Base-by-base conservation (phyloP, 2,888 invertebrate species). In the Bimastos eiseni region DNA sequence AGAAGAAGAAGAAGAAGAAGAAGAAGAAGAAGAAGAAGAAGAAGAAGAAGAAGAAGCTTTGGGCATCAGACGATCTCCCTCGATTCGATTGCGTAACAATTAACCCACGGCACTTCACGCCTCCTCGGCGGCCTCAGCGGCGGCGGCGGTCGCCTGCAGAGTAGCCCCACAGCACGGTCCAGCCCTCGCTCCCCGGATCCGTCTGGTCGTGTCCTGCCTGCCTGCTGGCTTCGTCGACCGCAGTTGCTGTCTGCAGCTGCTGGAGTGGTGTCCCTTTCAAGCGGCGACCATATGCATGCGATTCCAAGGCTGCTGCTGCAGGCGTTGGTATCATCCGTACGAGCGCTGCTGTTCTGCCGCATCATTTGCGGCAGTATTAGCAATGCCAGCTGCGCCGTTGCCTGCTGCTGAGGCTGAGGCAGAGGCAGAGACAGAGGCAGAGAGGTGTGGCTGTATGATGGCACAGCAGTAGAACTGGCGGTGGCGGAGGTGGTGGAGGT, bases 81-180 rank as follows among this genome's bases (percentile, higher is more conserved):
- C 70, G 70, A 70, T 70, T 70, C 70, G 30, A 70, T 70, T 70
- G 70, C 70, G 70, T n/a, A 70, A 70, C 70, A 70, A 70, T 70
- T 70, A 70, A 11, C 70, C 70, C 21, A 19, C 49, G 49, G 49
- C 21, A 1, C 19, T 38, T 13, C 38, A 3, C 44, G 13, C 17
- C 17, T 2, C 1, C 49, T 24, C 49, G 49, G 8, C 49, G 13
- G 8, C 15, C 49, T 21, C 49, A 21, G 24, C 49, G 49, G 21
- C 49, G 49, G 38, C 38, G 44, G 19, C 55, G 55, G 55, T 30
- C 55, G 3, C 30, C 70, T n/a, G 15, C 49, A 49, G 49, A 24
- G 49, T 24, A 19, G 13, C 70, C 6, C 30, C 24, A 3, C 24
- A 5, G 55, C 55, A 30, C n/a, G 70, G 70, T 70, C 70, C 70